Evolutionary conservation across 2,113 vertebrate species (phyloP), one percentile per base, ranked within the genome.

Genomic region (Grus americana): DNA sequence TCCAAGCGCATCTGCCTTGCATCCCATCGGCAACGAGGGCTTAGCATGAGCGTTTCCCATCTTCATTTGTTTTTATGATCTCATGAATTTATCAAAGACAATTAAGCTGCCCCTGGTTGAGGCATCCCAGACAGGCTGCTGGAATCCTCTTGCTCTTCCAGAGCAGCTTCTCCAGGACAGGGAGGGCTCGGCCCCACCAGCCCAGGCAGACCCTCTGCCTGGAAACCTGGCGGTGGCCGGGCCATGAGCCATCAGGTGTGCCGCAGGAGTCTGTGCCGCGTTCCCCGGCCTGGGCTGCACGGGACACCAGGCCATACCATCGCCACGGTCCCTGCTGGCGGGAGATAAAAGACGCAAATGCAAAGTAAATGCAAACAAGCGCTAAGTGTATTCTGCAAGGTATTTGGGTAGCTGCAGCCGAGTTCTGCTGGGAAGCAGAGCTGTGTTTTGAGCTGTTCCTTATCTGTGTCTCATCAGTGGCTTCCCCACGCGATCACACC

Each of bases 191-290:
- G 83, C 49, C 46, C 15, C 8, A 4, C 3, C 29, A 61, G 58
- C 22, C 58, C 75, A 29, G 54, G 30, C 57, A 58, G 62, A 61
- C 7, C 22, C 34, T 50, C 27, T 27, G 49, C 42, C 74, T 71
- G 27, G 46, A 71, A 85, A 66, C 20, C 4, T 2, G 0, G 59
- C 63, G 57, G 50, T 0, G 0, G 32, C 49, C 59, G 1, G 1
- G 32, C 57, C 5, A 5, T 0, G 4, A 46, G 29, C 46, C 20
- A 4, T 21, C 1, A 2, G 12, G 22, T 21, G 15, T 2, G 5
- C 16, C 6, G 3, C 38, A 21, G 38, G 40, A 89, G 36, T 5
- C 66, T 11, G 18, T 12, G 54, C 49, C 49, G 7, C 44, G 3
- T 42, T 58, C 38, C 46, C 36, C 5, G 3, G 32, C 18, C 59